A percentile compares a stretch with the other conserved stretches of the same genome.
Conservation (phyloP, 2,888 invertebrate genomes). For the Amiota mariae region DNA sequence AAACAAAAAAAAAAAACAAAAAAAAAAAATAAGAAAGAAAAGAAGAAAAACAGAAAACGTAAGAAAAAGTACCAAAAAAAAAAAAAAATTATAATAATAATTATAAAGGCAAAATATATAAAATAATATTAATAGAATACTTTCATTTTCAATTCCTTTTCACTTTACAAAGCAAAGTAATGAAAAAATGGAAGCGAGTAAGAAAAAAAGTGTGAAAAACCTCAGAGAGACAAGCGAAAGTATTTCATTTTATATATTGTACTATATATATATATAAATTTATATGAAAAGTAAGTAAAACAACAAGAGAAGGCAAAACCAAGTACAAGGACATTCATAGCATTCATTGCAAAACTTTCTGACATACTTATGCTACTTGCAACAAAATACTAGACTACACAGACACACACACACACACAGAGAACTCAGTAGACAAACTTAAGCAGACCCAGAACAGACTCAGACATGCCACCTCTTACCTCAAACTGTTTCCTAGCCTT, state of each 20-base stretch:
- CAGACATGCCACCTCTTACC: no score
- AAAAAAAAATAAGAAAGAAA: no score
- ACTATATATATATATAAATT: neutral
- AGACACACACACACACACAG: conserved; percentile 48
- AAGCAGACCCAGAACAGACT: neutral
- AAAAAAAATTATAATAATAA: conserved; percentile 5
- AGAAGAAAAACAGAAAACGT: conserved; percentile 7
- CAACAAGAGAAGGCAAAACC: conserved; percentile 16
- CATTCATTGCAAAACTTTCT: conserved; percentile 61
- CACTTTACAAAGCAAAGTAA: conserved; percentile 22
- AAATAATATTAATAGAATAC: conserved; percentile 23
- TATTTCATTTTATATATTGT: conserved; percentile 4
- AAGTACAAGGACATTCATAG: conserved; percentile 63
- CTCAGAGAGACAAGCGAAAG: conserved; percentile 9
- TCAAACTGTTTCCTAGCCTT: no score
- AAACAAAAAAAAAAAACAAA: conserved; percentile 12
- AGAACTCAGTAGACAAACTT: conserved; percentile 8
- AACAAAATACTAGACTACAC: conserved; percentile 58
- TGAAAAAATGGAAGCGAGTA: conserved; percentile 34
- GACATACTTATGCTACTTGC: conserved; percentile 60
- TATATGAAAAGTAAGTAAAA: neutral
- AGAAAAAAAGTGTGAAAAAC: conserved; percentile 31
- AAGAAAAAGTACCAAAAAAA: conserved; percentile 25
- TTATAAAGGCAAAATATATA: conserved; percentile 20
- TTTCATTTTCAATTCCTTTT: conserved; percentile 6